Percentiles rank a stretch among this genome's conserved stretches.
These are phyloP conservation scores for Julus scanicus DNA, from an alignment of 2,888 invertebrate species.

Conservation along the genomic window DNA sequence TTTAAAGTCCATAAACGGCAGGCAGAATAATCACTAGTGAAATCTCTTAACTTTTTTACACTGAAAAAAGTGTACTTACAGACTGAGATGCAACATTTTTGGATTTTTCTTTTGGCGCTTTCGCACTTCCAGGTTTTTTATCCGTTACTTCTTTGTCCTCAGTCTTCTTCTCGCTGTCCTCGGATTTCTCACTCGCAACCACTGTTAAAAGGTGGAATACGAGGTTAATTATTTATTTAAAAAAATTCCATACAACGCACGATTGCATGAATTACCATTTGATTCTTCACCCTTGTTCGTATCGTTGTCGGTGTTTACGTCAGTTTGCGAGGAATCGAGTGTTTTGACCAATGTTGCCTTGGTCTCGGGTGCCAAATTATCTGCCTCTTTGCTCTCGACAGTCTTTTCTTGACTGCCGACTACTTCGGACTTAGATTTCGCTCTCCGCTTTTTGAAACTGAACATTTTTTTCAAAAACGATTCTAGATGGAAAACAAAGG, in stretches of 20 bases:
- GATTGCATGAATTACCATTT: not conserved
- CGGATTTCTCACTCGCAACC: not conserved
- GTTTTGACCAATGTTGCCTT: not conserved
- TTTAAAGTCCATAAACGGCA: no score
- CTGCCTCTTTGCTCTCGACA: not conserved
- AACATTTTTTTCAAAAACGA: constrained; percentile 54
- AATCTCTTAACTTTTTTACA: no score
- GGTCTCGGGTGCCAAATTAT: not conserved
- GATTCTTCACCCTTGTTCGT: not conserved
- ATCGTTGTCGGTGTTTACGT: not conserved
- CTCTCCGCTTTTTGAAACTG: constrained; percentile 52
- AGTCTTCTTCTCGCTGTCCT: not conserved
- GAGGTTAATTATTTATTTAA: no score
- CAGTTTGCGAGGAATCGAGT: not conserved
- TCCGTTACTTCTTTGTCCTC: not conserved
- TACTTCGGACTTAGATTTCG: not conserved
- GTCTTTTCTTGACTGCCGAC: not conserved
- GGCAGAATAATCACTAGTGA: no score
- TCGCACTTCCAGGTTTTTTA: not conserved
- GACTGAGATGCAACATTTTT: not conserved
- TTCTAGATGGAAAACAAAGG: not conserved
- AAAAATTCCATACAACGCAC: no score
- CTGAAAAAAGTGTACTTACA: not conserved
- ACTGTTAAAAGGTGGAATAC: not conserved
- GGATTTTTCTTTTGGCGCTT: not conserved